Evolutionary conservation across 2,797 vertebrate genomes (phyloP).

Genomic region (Parotocinclus haroldoi): DNA sequence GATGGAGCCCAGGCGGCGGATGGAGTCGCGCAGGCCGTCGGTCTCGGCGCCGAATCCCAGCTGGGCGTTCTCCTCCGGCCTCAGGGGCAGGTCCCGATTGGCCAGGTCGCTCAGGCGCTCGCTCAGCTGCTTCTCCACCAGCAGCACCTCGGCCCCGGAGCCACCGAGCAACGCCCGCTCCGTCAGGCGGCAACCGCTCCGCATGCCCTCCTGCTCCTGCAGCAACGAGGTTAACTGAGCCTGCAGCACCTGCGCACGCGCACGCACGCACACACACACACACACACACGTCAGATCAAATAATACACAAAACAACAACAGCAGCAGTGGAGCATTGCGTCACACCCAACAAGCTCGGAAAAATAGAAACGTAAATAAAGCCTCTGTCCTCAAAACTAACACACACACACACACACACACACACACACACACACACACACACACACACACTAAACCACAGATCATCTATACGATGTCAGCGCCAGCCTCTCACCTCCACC

Average conservation of each 20-base stretch:
- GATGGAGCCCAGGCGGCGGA: constrained; percentile 91
- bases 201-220: constrained; percentile 90
- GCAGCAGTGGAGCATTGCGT: too few relatives aligned
- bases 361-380: too few relatives aligned
- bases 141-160: constrained; percentile 90
- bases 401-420: constrained; percentile 11
- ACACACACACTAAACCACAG: constrained; percentile 9
- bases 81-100: constrained; percentile 80
- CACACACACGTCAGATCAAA: too few relatives aligned
- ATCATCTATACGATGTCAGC: background rate
- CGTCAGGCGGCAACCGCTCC: constrained; percentile 91
- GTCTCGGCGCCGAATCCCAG: constrained; percentile 91
- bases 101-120: constrained; percentile 87
- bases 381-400: background rate
- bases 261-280: too few relatives aligned
- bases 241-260: constrained; percentile 89
- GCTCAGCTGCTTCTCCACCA: constrained; percentile 97
- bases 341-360: too few relatives aligned
- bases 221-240: constrained; percentile 87
- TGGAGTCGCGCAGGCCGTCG: constrained; percentile 91
- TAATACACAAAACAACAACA: too few relatives aligned
- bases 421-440: constrained; percentile 16
- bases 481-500: constrained; percentile 33
- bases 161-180: constrained; percentile 90
- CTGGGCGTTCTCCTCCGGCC: constrained; percentile 90